Percentiles rank a stretch among this genome's conserved stretches.
Conservation (phyloP, 2,797 vertebrate species). For the Monodelphis domestica region DNA sequence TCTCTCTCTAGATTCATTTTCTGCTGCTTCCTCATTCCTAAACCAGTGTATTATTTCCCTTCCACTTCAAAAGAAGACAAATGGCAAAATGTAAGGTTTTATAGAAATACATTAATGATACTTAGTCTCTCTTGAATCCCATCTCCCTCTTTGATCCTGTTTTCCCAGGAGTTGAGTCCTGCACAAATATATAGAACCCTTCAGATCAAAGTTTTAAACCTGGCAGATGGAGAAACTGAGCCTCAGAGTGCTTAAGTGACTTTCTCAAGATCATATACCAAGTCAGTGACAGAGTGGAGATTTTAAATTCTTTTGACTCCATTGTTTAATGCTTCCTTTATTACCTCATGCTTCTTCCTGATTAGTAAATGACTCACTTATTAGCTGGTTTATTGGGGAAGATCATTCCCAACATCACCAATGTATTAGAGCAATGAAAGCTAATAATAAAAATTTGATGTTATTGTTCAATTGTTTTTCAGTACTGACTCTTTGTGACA, state of each 20-base stretch:
- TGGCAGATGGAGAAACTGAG: background rate
- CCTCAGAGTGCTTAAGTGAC: background rate
- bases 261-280: background rate
- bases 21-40: background rate
- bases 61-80: background rate
- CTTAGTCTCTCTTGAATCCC: background rate
- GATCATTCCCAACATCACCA: background rate
- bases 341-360: background rate
- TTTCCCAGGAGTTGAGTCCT: background rate
- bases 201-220: background rate
- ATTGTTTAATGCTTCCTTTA: background rate
- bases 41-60: background rate
- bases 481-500: no score
- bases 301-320: background rate
- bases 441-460: no score
- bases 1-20: background rate
- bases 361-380: background rate
- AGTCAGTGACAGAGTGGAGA: background rate
- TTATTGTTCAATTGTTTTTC: no score
- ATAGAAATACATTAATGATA: background rate
- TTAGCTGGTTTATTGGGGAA: background rate
- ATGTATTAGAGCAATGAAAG: background rate
- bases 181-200: background rate
- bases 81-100: background rate
- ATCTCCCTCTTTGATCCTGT: background rate